These are phyloP conservation scores for Leptopilina syphax DNA, from an alignment of 2,888 invertebrate genomes.

Conservation along the genomic window DNA sequence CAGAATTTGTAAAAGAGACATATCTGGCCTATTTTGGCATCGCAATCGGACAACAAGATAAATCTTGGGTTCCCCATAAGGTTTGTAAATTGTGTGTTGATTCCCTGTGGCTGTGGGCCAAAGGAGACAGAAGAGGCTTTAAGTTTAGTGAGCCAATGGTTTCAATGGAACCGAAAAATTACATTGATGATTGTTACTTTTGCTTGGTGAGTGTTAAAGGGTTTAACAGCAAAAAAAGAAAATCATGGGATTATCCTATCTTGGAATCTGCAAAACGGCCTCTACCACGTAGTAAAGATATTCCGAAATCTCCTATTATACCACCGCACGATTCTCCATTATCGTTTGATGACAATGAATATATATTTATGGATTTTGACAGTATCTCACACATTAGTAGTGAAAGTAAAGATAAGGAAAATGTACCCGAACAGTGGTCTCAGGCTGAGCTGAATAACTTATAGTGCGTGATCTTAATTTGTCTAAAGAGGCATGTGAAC, in stretches of 20 bases:
- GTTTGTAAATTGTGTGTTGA: constrained; percentile 54
- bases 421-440: not conserved
- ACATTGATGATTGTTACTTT: not conserved
- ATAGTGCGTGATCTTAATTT: not conserved
- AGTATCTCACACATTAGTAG: not conserved
- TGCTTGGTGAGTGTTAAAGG: not conserved
- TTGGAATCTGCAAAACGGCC: not conserved
- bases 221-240: not conserved
- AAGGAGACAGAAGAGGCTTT: constrained; percentile 46
- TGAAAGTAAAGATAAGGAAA: constrained; percentile 6
- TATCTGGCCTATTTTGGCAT: constrained; percentile 57
- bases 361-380: not conserved
- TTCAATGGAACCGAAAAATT: constrained; percentile 16
- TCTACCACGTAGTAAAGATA: not conserved
- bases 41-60: constrained; percentile 55
- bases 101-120: constrained; percentile 51
- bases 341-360: not conserved
- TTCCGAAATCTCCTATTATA: not conserved
- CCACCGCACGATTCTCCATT: not conserved
- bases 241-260: not conserved
- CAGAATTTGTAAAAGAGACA: constrained; percentile 55
- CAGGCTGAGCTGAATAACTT: not conserved
- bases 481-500: not conserved
- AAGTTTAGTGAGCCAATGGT: constrained; percentile 7
- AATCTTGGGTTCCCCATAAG: constrained; percentile 57